Base-by-base conservation (phyloP, 2,888 invertebrate species). In the Rhaphigaster nebulosa region DNA sequence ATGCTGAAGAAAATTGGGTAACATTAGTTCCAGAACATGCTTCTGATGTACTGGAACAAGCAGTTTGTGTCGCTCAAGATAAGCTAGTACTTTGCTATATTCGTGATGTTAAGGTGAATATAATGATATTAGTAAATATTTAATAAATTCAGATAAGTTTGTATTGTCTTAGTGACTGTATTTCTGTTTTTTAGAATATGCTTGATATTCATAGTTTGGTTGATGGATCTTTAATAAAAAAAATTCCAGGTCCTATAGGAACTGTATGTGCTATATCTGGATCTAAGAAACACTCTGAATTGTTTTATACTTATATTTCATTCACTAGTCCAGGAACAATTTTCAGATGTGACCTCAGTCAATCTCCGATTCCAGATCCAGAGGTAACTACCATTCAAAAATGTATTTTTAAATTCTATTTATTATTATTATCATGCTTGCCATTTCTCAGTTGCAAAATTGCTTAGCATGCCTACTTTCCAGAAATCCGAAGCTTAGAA, bases 271-370 rank as follows among this genome's bases (percentile, higher is more conserved):
- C 96, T 5, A 97, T 97, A 94, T 97, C 97, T 29, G 98, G 98
- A 23, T 96, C 97, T 94, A 97, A 97, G 93, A 95, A 96, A 93
- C 96, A 97, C 93, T 95, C 96, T 0, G 98, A 98, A 95, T 96
- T 99, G 93, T 99, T 99, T 94, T 99, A 97, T 94, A 96, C 97
- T 93, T 99, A 99, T 94, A 97, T 97, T 92, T 99, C 99, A 0
- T 99, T 99, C 94, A 95, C 99, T 89, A 97, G 97, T 90, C 99
- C 99, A 45, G 96, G 96, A 92, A 95, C 96, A 92, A 98, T 99
- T 93, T 99, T 97, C 94, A 96, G 96, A 92, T 97, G 97, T 92
- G 97, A 99, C 94, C 96, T 99, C 93, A 95, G 95, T 1, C 95
- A 95, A 91, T 94, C 95, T 1, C 91, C 92, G 0, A 91, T 91